phyloP scores from a whole-genome alignment of 2,113 vertebrate species.

The Odocoileus virginianus region DNA sequence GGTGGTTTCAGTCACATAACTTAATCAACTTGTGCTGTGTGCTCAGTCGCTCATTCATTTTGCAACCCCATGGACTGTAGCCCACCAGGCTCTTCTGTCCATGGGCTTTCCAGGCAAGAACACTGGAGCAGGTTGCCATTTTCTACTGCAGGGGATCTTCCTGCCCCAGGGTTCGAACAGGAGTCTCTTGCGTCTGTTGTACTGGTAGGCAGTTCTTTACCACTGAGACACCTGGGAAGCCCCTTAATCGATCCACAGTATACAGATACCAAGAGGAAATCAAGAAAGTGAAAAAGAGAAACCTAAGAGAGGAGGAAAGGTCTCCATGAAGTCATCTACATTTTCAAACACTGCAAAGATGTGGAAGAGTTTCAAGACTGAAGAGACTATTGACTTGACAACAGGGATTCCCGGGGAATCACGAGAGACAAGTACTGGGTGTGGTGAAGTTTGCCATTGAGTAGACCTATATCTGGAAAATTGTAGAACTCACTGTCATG shows the following conservation, averaged over 20 bases:
- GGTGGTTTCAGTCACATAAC: neutral
- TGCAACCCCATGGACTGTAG: neutral
- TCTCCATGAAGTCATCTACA: neutral
- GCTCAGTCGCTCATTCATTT: neutral
- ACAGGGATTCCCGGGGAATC: neutral
- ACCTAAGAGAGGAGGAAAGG: neutral
- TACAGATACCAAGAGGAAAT: neutral
- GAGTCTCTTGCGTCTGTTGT: neutral
- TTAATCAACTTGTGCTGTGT: neutral
- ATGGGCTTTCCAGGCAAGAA: neutral
- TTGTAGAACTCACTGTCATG: neutral
- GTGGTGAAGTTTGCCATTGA: neutral
- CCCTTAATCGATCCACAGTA: neutral
- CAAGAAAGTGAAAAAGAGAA: neutral
- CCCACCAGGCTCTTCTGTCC: neutral
- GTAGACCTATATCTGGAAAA: neutral
- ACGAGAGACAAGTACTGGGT: neutral
- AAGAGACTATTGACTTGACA: neutral
- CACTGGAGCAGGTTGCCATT: neutral
- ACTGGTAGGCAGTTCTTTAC: neutral
- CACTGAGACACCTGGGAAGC: neutral
- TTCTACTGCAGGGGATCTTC: neutral
- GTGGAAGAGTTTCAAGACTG: neutral
- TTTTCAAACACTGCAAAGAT: neutral
- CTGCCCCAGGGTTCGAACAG: neutral